Base-by-base conservation (phyloP, 1,140 invertebrate species). In the Drosophila prosaltans region DNA sequence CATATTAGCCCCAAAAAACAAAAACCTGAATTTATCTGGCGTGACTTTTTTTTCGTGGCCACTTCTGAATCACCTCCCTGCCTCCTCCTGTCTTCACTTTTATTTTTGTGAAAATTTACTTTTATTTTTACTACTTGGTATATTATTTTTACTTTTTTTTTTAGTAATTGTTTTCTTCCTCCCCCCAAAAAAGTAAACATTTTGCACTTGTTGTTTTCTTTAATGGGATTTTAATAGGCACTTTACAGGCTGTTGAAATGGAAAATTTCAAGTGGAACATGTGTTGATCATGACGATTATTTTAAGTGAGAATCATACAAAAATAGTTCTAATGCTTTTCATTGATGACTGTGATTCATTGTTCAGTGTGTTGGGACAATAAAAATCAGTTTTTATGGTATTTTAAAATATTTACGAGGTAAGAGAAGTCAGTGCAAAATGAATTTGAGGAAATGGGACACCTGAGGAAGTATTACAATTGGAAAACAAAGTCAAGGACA, bases 151-250 rank as follows among this genome's bases (percentile, higher is more conserved):
- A 51, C 21, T 51, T 51, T 51, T 16, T 16, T 48, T 16, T 51
- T 36, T 36, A 36, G n/a, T 24, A 48, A 26, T 51, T 26, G 45
- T 36, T 59, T 59, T 59, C 16, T 40, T 24, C 8, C 32, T 59
- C 8, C 24, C 10, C 8, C 32, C 8, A 40, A 59, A 40, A 32
- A 9, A 11, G 36, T 39, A 59, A 59, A 59, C 57, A 59, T 24
- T 59, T 78, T 60, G 67, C 75, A 40, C 48, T 55, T 43, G 40
- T 30, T 64, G 69, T 79, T 84, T 84, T 79, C 86, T 84, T 81
- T 75, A 26, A 88, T 81, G 69, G 55, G 39, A 57, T 66, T 86
- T 88, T 86, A 85, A 88, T 84, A 69, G 57, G 41, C 58, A 80
- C 57, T 59, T 59, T 40, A 39, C 16, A 36, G 32, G 24, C 57